phyloP scores from a whole-genome alignment of 2,797 vertebrate genomes.

The Parauchenoglanis ngamensis region DNA sequence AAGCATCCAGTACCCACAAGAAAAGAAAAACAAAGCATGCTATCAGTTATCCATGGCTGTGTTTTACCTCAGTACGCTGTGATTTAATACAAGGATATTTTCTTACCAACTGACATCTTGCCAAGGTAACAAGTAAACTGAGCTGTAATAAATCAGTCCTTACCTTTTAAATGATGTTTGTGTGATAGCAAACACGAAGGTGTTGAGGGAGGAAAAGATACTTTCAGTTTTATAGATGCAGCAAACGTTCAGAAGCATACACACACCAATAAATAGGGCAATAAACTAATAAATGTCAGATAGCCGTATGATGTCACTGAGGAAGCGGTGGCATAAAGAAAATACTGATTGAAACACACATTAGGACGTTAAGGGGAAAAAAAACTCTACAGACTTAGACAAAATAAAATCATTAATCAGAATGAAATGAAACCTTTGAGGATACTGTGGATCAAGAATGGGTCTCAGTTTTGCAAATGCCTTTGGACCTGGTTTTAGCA shows the following conservation, averaged over 20 bases:
- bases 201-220: slow-evolving; percentile 2
- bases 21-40: slow-evolving; percentile 11
- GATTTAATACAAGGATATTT: slow-evolving; percentile 33
- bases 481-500: neutral
- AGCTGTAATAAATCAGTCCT: slow-evolving; percentile 19
- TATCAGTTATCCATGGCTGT: slow-evolving; percentile 28
- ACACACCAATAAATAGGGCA: neutral
- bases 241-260: neutral
- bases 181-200: neutral
- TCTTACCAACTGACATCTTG: slow-evolving; percentile 25
- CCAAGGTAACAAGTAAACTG: slow-evolving; percentile 7
- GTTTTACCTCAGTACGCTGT: slow-evolving; percentile 20
- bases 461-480: neutral
- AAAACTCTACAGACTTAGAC: neutral
- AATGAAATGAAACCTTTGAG: neutral
- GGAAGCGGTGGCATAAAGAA: neutral
- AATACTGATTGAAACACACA: neutral
- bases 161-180: slow-evolving; percentile 19
- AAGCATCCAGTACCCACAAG: neutral
- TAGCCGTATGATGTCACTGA: neutral
- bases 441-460: neutral
- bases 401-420: neutral
- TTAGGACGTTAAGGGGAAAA: neutral
- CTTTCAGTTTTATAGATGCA: neutral
- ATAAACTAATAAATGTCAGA: neutral